phyloP scores from a whole-genome alignment of 2,113 vertebrate species.

The Lophotis ruficrista region DNA sequence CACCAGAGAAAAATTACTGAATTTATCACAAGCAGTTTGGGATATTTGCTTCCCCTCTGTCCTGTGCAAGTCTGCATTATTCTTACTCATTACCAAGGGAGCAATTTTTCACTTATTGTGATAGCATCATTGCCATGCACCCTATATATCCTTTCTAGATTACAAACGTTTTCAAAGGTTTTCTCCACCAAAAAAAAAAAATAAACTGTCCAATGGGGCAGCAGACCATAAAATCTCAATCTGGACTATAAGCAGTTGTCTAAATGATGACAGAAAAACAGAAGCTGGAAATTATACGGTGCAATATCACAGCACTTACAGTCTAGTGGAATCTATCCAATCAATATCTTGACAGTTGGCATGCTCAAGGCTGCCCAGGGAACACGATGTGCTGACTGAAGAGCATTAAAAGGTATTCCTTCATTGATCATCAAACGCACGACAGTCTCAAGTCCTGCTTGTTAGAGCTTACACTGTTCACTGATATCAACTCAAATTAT shows the following conservation, averaged over 20 bases:
- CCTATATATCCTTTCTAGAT: conserved; percentile 24
- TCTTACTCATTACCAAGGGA: conserved; percentile 3
- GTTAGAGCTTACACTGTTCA: neutral
- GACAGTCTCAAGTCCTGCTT: neutral
- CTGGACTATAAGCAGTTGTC: conserved; percentile 58
- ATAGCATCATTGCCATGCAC: neutral
- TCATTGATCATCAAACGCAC: neutral
- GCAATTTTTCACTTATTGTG: conserved; percentile 43
- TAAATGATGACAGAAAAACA: conserved; percentile 56
- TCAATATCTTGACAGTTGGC: conserved; percentile 60
- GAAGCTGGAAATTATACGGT: conserved; percentile 54
- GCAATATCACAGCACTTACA: conserved; percentile 16
- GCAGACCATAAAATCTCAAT: conserved; percentile 71
- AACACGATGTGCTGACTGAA: conserved; percentile 37
- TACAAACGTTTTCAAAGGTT: conserved; percentile 62
- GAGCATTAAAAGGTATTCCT: neutral
- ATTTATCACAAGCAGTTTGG: neutral
- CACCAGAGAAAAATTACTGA: neutral
- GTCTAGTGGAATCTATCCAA: conserved; percentile 43
- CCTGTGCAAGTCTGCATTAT: neutral
- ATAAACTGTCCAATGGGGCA: conserved; percentile 41
- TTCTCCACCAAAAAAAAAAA: conserved; percentile 36
- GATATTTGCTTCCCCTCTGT: neutral
- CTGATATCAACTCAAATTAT: neutral
- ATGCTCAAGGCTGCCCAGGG: conserved; percentile 22